Base-by-base conservation (phyloP, 2,113 vertebrate species). In the Arizona elegans region DNA sequence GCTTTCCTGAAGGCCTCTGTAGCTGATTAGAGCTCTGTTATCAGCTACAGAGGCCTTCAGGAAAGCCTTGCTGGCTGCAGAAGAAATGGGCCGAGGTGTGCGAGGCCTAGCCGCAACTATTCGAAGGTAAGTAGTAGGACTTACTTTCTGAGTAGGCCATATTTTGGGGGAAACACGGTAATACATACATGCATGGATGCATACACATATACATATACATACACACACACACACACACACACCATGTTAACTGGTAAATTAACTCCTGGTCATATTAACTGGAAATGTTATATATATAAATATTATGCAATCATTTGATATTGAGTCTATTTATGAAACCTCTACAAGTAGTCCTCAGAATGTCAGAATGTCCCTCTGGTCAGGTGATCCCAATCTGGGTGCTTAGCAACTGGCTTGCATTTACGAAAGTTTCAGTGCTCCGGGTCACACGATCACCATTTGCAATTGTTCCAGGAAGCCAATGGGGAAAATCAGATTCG, bases 231-330 rank as follows among this genome's bases (percentile, higher is more conserved):
- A 58, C 5, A 62, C 10, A 5, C 11, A 65, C 59, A 70, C 5
- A 70, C 17, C 33, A 81, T 8, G 33, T 21, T 81, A 21, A 43
- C 75, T 43, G 33, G 33, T 92, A 95, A 94, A 96, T 96, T 96
- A 92, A 95, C 90, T 89, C 55, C 56, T 88, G 53, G 92, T 65
- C 55, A 81, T 92, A 62, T 88, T 58, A 95, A 89, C 92, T 24
- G 90, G 92, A 91, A 38, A 87, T 81, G 43, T 47, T 91, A 50
- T 50, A 50, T 50, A 50, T 50, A 50, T 50, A 7, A 50, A 50
- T 5, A 50, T 65, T 94, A 96, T 54, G 17, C 89, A 91, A 92
- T 95, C 96, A 96, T 95, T 94, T 96, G 93, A 5, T 95, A 95
- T 24, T 93, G 96, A 93, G 94, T 94, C 0, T 43, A 92, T 93